phyloP scores from a whole-genome alignment of 2,113 vertebrate species.

The Trinectes maculatus region DNA sequence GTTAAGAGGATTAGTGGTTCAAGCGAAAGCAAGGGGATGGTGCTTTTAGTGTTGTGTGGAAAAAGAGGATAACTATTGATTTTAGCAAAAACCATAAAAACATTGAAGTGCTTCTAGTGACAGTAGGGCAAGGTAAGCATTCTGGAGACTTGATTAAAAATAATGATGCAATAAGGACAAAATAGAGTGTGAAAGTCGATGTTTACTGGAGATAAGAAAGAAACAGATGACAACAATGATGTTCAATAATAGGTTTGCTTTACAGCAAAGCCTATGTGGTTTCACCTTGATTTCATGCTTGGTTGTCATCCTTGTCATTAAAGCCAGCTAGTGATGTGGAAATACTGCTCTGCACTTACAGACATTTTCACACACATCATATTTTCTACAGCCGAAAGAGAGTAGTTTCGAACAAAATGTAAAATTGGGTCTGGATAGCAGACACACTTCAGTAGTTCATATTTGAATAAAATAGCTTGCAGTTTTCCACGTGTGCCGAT shows the following conservation, averaged over 20 bases:
- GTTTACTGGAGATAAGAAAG: not conserved
- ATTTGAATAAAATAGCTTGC: not conserved
- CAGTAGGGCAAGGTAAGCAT: not conserved
- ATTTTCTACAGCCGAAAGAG: not conserved
- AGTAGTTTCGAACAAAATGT: not conserved
- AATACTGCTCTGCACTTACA: not conserved
- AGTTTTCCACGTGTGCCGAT: too few relatives aligned
- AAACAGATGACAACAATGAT: not conserved
- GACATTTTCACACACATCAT: not conserved
- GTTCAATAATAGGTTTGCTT: not conserved
- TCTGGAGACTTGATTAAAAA: not conserved
- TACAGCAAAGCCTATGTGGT: not conserved
- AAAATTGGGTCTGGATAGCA: not conserved
- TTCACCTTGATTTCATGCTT: conserved; percentile 17
- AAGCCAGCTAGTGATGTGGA: not conserved
- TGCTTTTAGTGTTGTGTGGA: not conserved
- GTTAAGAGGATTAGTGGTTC: conserved; percentile 3
- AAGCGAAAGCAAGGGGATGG: not conserved
- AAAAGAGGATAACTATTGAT: conserved; percentile 2
- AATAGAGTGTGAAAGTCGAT: not conserved
- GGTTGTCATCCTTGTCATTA: not conserved
- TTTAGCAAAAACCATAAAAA: conserved; percentile 1
- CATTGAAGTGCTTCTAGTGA: not conserved
- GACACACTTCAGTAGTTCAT: too few relatives aligned
- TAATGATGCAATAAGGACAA: not conserved